A percentile compares a stretch with the other conserved stretches of the same genome.
Evolutionary conservation across 2,113 vertebrate species (phyloP).

Genomic region (Bungarus multicinctus): DNA sequence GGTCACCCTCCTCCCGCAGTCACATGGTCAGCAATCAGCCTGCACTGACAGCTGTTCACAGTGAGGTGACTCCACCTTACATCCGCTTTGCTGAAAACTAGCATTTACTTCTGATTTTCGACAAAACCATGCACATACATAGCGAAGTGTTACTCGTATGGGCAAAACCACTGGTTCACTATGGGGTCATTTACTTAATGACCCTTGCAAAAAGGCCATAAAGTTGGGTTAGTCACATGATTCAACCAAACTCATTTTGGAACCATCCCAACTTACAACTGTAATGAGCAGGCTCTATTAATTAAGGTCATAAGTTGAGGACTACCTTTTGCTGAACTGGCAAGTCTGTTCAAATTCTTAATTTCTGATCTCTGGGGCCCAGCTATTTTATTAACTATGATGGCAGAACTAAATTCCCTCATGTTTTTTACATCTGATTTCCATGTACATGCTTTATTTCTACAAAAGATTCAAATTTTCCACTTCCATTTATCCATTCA

Average conservation of each 20-base stretch:
- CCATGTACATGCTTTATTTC: not conserved
- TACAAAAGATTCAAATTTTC: not conserved
- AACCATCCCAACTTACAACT: not conserved
- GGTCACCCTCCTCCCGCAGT: not conserved
- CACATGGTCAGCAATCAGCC: not conserved
- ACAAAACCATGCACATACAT: not conserved
- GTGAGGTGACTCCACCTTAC: not conserved
- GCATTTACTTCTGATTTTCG: not conserved
- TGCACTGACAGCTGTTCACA: not conserved
- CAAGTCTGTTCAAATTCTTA: not conserved
- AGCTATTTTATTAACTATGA: not conserved
- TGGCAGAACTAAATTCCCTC: not conserved
- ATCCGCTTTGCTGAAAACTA: not conserved
- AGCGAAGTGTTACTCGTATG: not conserved
- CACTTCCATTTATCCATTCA: not conserved
- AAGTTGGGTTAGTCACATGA: not conserved
- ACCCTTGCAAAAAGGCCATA: not conserved
- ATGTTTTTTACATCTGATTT: not conserved
- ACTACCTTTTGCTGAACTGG: not conserved
- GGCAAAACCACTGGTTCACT: not conserved
- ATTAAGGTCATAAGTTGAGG: not conserved
- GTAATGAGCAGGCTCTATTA: not conserved
- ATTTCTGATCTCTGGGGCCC: not conserved
- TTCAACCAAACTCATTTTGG: not conserved
- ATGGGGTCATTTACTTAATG: not conserved